A percentile compares a stretch with the other conserved stretches of the same genome.
Evolutionary conservation across 2,888 invertebrate genomes (phyloP).

Genomic region (Drosophila yooni): DNA sequence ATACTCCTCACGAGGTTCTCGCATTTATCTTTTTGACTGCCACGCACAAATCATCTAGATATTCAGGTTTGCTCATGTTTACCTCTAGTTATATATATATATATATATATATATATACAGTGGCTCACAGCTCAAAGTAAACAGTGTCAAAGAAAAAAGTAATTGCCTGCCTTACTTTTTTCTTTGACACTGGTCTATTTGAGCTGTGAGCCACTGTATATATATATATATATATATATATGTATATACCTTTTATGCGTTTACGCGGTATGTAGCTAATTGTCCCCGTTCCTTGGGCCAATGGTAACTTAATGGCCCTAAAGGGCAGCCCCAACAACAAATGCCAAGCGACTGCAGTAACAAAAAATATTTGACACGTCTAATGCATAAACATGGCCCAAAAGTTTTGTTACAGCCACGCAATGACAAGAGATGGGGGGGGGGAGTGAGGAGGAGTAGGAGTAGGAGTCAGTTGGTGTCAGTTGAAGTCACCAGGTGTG

Average conservation of each 20-base stretch:
- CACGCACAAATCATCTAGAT: neutral
- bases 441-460: constrained; percentile 2
- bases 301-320: constrained; percentile 71
- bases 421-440: neutral
- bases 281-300: constrained; percentile 9
- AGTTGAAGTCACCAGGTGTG: constrained; percentile 50
- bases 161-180: too few species aligned
- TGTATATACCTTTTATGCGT: constrained; percentile 13
- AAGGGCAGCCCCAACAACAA: constrained; percentile 49
- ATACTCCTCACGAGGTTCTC: neutral
- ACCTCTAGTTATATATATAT: neutral
- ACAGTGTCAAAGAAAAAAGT: too few species aligned
- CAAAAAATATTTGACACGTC: constrained; percentile 67
- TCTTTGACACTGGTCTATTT: too few species aligned
- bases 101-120: neutral
- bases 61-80: neutral
- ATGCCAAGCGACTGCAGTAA: constrained; percentile 52
- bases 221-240: neutral
- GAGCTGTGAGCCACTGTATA: neutral
- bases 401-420: constrained; percentile 45
- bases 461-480: neutral
- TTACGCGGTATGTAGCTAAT: constrained; percentile 18
- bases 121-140: too few species aligned
- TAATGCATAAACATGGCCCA: constrained; percentile 78
- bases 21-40: neutral